Evolutionary conservation across 2,797 vertebrate genomes (phyloP).

Genomic region (Sebastes cheni): DNA sequence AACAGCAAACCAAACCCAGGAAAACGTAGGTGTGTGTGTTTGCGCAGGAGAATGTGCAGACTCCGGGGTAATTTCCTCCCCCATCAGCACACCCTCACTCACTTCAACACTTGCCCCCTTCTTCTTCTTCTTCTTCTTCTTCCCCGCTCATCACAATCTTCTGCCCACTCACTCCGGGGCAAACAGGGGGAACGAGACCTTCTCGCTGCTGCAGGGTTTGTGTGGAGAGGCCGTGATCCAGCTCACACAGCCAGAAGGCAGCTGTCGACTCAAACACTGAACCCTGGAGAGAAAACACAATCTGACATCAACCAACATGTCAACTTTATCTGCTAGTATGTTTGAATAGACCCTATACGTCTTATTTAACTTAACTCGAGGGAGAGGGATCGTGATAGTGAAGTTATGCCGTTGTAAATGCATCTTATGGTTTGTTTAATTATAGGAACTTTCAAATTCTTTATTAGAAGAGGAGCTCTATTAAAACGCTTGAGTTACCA

Average conservation of each 20-base stretch:
- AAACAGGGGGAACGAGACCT: constrained; percentile 4
- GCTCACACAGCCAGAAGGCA: constrained; percentile 42
- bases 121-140: constrained; percentile 39
- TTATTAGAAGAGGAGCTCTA: background rate
- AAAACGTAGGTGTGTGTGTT: constrained; percentile 62
- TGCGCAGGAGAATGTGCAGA: constrained; percentile 77
- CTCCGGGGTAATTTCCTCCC: constrained; percentile 75
- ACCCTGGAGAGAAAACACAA: constrained; percentile 34
- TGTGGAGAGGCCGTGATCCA: constrained; percentile 28
- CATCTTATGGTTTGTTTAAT: background rate
- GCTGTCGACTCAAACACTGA: constrained; percentile 19
- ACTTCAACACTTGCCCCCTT: constrained; percentile 45
- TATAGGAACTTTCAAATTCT: background rate
- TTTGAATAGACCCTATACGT: constrained; percentile 21
- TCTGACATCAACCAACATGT: constrained; percentile 26
- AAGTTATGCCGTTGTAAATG: background rate
- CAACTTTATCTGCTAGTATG: background rate
- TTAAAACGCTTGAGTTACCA: background rate
- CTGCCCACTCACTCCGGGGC: constrained; percentile 56
- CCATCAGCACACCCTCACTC: constrained; percentile 77
- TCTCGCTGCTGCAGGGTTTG: constrained; percentile 22
- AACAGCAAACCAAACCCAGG: constrained; percentile 73
- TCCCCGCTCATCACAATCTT: constrained; percentile 63
- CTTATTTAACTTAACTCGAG: background rate
- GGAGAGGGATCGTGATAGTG: background rate